These are phyloP conservation scores for Calosoma granatense DNA, from an alignment of 1,140 invertebrate genomes.

Conservation along the genomic window DNA sequence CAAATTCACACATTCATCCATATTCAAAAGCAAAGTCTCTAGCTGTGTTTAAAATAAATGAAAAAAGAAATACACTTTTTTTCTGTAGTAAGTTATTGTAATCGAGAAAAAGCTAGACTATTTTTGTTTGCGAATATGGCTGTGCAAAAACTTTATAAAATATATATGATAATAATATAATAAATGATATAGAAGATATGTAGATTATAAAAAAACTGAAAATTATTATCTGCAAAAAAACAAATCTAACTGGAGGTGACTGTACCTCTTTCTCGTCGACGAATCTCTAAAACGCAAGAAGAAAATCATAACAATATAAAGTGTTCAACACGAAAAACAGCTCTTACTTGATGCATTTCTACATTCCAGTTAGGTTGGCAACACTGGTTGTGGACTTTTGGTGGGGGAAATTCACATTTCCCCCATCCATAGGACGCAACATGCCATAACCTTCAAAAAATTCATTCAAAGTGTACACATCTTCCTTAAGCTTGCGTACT, in stretches of 20 bases:
- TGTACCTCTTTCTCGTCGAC: too few relatives aligned
- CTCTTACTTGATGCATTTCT: not conserved
- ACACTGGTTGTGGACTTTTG: too few relatives aligned
- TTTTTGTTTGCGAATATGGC: not conserved
- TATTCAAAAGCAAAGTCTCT: not conserved
- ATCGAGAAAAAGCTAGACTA: not conserved
- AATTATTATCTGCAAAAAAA: not conserved
- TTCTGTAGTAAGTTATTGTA: not conserved
- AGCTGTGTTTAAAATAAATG: not conserved
- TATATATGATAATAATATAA: too few relatives aligned
- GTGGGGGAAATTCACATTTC: too few relatives aligned
- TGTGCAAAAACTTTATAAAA: not conserved
- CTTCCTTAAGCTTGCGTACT: not conserved
- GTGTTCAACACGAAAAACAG: not conserved
- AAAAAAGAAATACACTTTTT: too few relatives aligned
- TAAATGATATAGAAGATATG: not conserved
- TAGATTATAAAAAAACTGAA: not conserved
- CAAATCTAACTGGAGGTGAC: not conserved
- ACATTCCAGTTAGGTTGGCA: not conserved
- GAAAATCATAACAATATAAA: not conserved
- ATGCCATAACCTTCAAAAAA: too few relatives aligned
- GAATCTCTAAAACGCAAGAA: not conserved
- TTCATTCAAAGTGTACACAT: not conserved
- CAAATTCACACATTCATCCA: not conserved
- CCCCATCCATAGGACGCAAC: too few relatives aligned